Conservation (phyloP, 2,888 invertebrate genomes). For the Spodoptera exigua region DNA sequence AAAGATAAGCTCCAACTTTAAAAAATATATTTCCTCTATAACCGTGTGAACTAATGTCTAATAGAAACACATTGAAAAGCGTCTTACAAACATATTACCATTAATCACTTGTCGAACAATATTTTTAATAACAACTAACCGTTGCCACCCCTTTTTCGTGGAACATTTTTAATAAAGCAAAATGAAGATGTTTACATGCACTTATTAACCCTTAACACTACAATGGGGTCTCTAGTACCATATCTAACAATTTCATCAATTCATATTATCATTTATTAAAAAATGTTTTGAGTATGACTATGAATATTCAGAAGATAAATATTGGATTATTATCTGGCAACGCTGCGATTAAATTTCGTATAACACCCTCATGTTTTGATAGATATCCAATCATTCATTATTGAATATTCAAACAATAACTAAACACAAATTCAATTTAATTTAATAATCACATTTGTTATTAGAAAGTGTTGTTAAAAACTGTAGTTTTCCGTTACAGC, state of each 20-base stretch:
- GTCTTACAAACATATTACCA: constrained; percentile 66
- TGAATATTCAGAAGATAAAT: constrained; percentile 42
- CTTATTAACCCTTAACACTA: constrained; percentile 81
- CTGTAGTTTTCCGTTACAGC: constrained; percentile 44
- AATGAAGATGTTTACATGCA: constrained; percentile 84
- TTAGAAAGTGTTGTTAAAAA: constrained; percentile 42
- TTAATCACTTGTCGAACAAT: constrained; percentile 56
- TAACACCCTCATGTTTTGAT: constrained; percentile 48
- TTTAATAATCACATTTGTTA: constrained; percentile 27
- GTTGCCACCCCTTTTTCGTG: constrained; percentile 71
- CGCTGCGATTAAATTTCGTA: constrained; percentile 42
- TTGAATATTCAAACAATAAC: constrained; percentile 50
- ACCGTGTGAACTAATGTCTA: constrained; percentile 70
- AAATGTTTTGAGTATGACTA: constrained; percentile 32
- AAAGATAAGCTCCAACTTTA: constrained; percentile 52
- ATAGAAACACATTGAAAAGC: constrained; percentile 69
- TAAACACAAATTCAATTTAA: constrained; percentile 4
- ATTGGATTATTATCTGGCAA: constrained; percentile 25
- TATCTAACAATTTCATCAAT: constrained; percentile 70
- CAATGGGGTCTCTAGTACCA: constrained; percentile 60
- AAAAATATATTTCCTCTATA: constrained; percentile 63
- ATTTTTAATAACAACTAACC: constrained; percentile 59
- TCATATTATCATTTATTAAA: constrained; percentile 64
- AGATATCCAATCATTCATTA: constrained; percentile 32
- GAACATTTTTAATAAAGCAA: constrained; percentile 73